Base-by-base conservation (phyloP, 2,888 invertebrate species). In the Cremastobaeus sp. region DNA sequence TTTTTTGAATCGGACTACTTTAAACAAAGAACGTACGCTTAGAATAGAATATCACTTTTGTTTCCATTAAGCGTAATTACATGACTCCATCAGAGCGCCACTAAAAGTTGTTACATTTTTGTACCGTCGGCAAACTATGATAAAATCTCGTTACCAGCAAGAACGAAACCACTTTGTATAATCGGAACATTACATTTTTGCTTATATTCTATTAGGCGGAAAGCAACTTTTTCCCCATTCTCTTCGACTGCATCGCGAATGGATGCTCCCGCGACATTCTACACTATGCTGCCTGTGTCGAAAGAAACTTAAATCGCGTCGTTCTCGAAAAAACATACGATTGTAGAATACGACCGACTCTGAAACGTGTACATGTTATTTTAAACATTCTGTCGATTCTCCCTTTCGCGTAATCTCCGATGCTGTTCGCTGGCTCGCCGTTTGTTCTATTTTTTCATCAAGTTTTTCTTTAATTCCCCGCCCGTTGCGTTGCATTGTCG, bases 361-460 rank as follows among this genome's bases (percentile, higher is more conserved):
- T 35, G 57, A 57, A 45, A 17, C 30, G 9, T 18, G 28, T n/a
- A 30, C 17, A 30, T 41, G 30, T 55, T 55, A 57, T 57, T 57
- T 34, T 14, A 45, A 34, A 41, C 34, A 5, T 9, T 9, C 20
- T 39, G 21, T 3, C 30, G 17, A 11, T 30, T 55, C 30, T 35
- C 32, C 25, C 30, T 18, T 55, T 55, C 55, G 18, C 21, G 30
- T 30, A 41, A 41, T 32, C 17, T 45, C 8, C 34, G 18, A 57
- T 57, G n/a, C n/a, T n/a, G n/a, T n/a, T n/a, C n/a, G n/a, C n/a
- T n/a, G n/a, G n/a, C n/a, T n/a, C n/a, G n/a, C n/a, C 15, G 2
- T 45, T 11, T 21, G n/a, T 43, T 43, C n/a, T n/a, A n/a, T n/a
- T n/a, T n/a, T n/a, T n/a, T n/a, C n/a, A n/a, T n/a, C n/a, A n/a